Evolutionary conservation across 2,797 vertebrate species (phyloP).

Genomic region (Gobionotothen gibberifrons): DNA sequence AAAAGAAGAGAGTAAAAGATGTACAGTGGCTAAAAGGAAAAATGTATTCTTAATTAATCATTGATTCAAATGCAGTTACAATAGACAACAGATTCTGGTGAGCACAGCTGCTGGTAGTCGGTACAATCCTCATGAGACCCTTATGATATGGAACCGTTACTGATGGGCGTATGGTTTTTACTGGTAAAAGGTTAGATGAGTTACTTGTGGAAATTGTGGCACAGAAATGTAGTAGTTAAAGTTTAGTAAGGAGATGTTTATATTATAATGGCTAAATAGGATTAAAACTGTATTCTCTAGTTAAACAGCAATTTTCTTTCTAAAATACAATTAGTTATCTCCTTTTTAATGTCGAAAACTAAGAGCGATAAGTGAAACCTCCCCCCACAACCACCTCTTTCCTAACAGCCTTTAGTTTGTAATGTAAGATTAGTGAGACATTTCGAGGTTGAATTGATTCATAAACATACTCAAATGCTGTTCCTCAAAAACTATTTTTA

Average conservation of each 20-base stretch:
- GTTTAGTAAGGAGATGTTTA: neutral
- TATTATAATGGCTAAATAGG: neutral
- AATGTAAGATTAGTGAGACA: neutral
- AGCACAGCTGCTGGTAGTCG: neutral
- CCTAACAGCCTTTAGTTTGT: neutral
- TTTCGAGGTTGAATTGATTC: neutral
- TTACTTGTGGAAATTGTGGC: neutral
- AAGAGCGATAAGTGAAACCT: too few species aligned
- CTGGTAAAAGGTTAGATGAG: neutral
- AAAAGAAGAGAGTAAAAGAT: slow-evolving; percentile 21
- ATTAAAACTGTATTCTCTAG: neutral
- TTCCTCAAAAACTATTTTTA: neutral
- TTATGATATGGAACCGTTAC: neutral
- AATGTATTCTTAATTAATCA: neutral
- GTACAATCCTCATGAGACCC: neutral
- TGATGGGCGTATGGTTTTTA: neutral
- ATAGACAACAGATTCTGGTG: neutral
- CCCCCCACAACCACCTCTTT: neutral
- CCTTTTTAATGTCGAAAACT: neutral
- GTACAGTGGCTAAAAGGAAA: neutral
- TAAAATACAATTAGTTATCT: neutral
- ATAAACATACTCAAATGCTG: neutral
- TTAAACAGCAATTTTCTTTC: neutral
- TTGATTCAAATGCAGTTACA: slow-evolving; percentile 20
- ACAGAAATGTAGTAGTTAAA: neutral